Evolutionary conservation across 2,888 invertebrate species (phyloP).

Genomic region (Melinopterus prodromus): DNA sequence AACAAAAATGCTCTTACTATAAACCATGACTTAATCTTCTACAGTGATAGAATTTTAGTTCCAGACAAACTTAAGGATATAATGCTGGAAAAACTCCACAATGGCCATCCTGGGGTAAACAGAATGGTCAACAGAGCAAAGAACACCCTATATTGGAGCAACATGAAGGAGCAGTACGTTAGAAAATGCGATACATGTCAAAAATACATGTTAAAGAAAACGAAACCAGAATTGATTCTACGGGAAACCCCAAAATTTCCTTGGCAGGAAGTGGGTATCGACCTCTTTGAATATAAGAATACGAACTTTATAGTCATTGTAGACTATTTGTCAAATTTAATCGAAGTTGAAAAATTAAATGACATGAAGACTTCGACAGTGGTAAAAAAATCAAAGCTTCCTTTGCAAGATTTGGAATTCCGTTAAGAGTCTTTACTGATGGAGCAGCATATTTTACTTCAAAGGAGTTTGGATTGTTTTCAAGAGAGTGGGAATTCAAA

Average conservation of each 20-base stretch:
- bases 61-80: constrained; percentile 7
- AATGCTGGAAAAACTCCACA: neutral
- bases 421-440: constrained; percentile 15
- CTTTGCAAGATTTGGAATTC: constrained; percentile 8
- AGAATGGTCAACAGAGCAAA: neutral
- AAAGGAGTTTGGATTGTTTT: neutral
- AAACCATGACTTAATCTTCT: neutral
- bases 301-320: neutral
- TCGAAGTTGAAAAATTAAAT: neutral
- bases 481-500: constrained; percentile 4
- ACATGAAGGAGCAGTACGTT: neutral
- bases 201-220: neutral
- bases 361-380: neutral
- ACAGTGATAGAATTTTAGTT: constrained; percentile 8
- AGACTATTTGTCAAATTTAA: neutral
- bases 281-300: neutral
- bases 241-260: constrained; percentile 14
- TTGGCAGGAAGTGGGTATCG: neutral
- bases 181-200: constrained; percentile 1
- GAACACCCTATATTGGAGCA: neutral
- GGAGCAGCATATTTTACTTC: constrained; percentile 6
- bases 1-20: constrained; percentile 7
- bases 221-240: neutral
- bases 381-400: neutral
- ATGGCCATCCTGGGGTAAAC: neutral